Conservation (phyloP, 2,797 vertebrate species). For the Sparidentex hasta region DNA sequence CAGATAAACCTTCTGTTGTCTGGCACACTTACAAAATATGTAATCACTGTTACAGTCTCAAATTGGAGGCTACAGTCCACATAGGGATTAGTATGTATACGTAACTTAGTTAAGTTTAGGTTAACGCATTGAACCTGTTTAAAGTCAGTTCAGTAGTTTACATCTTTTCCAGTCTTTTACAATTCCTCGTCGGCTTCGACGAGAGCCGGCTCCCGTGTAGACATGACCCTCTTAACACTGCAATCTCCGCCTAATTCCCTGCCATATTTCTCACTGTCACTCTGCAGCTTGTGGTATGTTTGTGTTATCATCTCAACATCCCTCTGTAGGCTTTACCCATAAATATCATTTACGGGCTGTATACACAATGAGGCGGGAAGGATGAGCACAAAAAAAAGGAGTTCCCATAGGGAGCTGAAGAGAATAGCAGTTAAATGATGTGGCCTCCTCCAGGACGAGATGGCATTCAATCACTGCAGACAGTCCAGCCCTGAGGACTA, state of each 20-base stretch:
- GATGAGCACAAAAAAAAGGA: constrained; percentile 38
- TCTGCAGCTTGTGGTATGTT: constrained; percentile 57
- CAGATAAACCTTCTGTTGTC: neutral
- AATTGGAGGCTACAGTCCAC: neutral
- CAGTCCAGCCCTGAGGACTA: constrained; percentile 71
- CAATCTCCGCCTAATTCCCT: constrained; percentile 62
- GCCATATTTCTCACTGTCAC: constrained; percentile 68
- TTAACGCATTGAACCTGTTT: neutral
- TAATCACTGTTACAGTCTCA: neutral
- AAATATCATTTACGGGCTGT: constrained; percentile 74
- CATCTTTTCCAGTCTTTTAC: neutral
- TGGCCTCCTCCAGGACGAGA: constrained; percentile 79
- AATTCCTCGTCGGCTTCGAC: constrained; percentile 26
- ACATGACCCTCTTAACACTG: constrained; percentile 56
- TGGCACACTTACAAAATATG: neutral
- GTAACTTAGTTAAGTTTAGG: neutral
- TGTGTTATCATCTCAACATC: constrained; percentile 58
- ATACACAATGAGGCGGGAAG: constrained; percentile 62
- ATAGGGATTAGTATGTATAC: neutral
- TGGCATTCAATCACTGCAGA: constrained; percentile 80
- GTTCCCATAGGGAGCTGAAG: constrained; percentile 60
- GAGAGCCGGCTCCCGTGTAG: constrained; percentile 11
- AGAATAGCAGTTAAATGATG: constrained; percentile 80
- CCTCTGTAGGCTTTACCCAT: constrained; percentile 56
- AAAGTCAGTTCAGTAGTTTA: neutral